phyloP scores from a whole-genome alignment of 2,888 invertebrate genomes.

The Formica aserva region DNA sequence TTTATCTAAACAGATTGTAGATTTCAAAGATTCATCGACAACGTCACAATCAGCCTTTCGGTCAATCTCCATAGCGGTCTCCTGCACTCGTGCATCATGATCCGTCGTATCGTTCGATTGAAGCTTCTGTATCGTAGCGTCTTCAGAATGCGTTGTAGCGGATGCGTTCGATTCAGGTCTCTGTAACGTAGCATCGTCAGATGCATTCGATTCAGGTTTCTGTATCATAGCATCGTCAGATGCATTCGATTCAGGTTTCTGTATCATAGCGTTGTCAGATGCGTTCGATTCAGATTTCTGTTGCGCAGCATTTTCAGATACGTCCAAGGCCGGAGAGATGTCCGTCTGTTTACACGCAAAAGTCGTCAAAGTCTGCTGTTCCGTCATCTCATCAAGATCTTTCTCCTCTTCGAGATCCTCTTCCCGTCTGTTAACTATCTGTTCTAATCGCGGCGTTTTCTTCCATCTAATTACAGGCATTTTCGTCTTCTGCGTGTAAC shows the following conservation, averaged over 20 bases:
- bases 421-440: constrained; percentile 20
- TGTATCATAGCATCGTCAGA: neutral
- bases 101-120: neutral
- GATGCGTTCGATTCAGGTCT: neutral
- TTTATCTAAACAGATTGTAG: neutral
- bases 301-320: neutral
- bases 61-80: neutral
- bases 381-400: neutral
- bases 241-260: neutral
- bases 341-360: neutral
- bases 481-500: constrained; percentile 10
- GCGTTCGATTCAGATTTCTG: neutral
- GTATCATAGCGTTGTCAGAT: neutral
- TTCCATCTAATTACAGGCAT: constrained; percentile 34
- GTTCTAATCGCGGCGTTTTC: constrained; percentile 50
- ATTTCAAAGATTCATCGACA: neutral
- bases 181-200: neutral
- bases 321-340: neutral
- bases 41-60: neutral
- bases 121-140: neutral
- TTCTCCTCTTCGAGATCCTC: neutral
- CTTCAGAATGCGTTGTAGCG: neutral
- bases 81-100: neutral
- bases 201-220: neutral
- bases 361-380: neutral